phyloP scores from a whole-genome alignment of 2,888 invertebrate genomes.

The Polydesmus complanatus region DNA sequence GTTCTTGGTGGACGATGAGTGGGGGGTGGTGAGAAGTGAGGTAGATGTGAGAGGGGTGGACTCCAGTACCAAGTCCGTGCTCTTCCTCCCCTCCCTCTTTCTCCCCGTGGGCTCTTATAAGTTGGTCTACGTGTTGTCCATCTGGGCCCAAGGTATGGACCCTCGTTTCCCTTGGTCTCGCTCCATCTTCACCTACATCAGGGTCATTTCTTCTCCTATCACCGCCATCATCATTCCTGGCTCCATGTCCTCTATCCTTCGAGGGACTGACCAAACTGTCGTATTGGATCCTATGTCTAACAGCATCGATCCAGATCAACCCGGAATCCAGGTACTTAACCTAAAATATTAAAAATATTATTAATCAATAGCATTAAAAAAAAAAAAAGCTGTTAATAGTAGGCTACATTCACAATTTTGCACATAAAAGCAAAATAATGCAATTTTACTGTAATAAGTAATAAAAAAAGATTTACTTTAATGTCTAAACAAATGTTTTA shows the following conservation, averaged over 20 bases:
- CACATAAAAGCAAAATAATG: no score
- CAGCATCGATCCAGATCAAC: conserved; percentile 13
- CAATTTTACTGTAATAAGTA: no score
- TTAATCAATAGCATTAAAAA: not conserved
- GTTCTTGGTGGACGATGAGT: conserved; percentile 5
- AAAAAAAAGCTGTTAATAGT: no score
- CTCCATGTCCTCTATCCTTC: conserved; percentile 9
- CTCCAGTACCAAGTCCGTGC: conserved; percentile 4
- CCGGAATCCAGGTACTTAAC: conserved; percentile 7
- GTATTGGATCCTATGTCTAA: not conserved
- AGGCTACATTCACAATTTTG: no score
- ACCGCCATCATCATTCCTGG: conserved; percentile 3
- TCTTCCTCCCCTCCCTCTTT: conserved; percentile 3
- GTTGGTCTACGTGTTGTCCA: conserved; percentile 1
- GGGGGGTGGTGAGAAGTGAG: not conserved
- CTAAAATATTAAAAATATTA: no score
- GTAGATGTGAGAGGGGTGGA: not conserved
- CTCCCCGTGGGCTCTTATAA: conserved; percentile 10
- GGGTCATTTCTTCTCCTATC: not conserved
- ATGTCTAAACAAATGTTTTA: not conserved
- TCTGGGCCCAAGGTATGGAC: not conserved
- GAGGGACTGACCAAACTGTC: conserved; percentile 9
- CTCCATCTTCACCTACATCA: conserved; percentile 9
- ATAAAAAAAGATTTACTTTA: no score
- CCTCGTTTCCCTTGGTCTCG: conserved; percentile 4